Evolutionary conservation across 2,888 invertebrate genomes (phyloP).

Genomic region (Phrixothrix hirtus): DNA sequence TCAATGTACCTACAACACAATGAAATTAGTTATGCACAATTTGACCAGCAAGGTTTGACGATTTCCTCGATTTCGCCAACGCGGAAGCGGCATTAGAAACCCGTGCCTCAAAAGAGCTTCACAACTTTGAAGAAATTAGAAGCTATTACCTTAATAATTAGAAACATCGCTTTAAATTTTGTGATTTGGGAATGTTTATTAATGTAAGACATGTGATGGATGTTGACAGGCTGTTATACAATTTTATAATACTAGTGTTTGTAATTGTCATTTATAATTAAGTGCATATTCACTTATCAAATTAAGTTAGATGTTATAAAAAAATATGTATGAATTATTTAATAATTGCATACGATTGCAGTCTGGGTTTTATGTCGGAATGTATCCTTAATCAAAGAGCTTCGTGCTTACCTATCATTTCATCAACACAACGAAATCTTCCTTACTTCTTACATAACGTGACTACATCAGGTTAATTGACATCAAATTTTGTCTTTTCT

Average conservation of each 20-base stretch:
- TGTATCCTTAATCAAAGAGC: constrained; percentile 19
- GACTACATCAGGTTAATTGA: too few relatives aligned
- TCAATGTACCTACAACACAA: constrained; percentile 26
- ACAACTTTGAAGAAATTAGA: constrained; percentile 14
- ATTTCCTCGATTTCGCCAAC: constrained; percentile 5
- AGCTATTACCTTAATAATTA: constrained; percentile 17
- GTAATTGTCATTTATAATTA: constrained; percentile 27
- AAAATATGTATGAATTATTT: constrained; percentile 15
- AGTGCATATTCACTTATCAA: constrained; percentile 18
- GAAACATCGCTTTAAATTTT: constrained; percentile 7
- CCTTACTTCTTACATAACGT: constrained; percentile 19
- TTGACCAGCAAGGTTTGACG: constrained; percentile 6
- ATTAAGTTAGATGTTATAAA: constrained; percentile 13
- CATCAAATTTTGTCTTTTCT: too few relatives aligned
- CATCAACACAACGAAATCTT: constrained; percentile 15
- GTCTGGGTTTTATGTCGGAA: constrained; percentile 16
- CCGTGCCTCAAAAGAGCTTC: constrained; percentile 5
- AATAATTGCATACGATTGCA: constrained; percentile 22
- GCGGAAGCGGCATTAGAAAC: constrained; percentile 2
- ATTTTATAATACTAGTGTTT: constrained; percentile 2
- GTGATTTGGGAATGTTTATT: constrained; percentile 14
- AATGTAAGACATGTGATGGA: constrained; percentile 9
- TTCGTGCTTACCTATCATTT: constrained; percentile 20
- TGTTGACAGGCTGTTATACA: constrained; percentile 12
- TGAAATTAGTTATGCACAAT: constrained; percentile 28